These are phyloP conservation scores for Myocastor coypus DNA, from an alignment of 2,113 vertebrate species.

Conservation along the genomic window DNA sequence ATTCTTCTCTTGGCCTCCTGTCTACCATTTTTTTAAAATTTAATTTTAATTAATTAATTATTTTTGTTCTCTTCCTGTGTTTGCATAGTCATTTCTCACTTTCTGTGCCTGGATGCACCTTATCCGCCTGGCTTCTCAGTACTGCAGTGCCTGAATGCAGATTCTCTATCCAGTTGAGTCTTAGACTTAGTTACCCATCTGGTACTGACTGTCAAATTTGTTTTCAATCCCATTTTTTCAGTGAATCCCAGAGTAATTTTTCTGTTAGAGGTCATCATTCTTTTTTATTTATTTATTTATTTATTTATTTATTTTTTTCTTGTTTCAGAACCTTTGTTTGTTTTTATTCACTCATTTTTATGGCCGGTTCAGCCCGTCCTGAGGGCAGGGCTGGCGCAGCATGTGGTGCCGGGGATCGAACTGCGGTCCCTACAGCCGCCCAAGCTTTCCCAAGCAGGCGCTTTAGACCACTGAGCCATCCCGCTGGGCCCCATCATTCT, in stretches of 20 bases:
- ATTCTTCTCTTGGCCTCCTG: background rate
- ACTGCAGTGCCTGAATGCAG: background rate
- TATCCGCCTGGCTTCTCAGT: background rate
- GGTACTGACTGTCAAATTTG: background rate
- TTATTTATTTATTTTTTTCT: no score
- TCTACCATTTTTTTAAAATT: background rate
- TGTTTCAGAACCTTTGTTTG: no score
- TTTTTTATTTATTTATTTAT: no score
- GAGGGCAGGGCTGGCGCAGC: no score
- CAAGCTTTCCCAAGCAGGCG: no score
- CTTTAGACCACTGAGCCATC: no score
- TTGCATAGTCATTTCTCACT: background rate
- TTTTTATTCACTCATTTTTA: no score
- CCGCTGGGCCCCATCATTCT: no score
- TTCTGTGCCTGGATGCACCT: background rate
- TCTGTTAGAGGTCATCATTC: background rate
- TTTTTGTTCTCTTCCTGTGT: background rate
- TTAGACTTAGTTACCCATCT: background rate
- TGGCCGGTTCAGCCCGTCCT: no score
- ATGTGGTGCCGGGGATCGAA: no score
- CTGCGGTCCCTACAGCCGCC: no score
- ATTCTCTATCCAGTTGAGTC: background rate
- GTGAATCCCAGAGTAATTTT: background rate
- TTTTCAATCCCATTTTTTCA: background rate
- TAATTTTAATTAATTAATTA: no score